Percentiles rank a stretch among this genome's conserved stretches.
Conservation (phyloP, 2,113 vertebrate species). For the Nothobranchius furzeri region DNA sequence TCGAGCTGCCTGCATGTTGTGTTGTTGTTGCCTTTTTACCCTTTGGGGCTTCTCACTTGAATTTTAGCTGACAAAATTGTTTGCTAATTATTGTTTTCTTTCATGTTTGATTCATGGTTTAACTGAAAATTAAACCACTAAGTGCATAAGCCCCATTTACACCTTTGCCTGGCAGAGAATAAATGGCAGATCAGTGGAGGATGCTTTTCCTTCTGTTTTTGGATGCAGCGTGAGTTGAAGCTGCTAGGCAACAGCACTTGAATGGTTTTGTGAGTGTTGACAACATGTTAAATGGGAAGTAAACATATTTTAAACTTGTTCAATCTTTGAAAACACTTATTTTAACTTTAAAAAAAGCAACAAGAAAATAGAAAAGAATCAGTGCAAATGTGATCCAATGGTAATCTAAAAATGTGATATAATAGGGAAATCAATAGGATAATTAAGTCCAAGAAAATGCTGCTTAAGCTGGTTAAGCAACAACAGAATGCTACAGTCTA, state of each 20-base stretch:
- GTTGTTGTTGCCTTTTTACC: neutral
- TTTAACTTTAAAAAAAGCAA: slow-evolving; percentile 2
- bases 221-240: slow-evolving; percentile 15
- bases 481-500: too few species aligned
- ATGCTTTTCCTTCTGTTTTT: slow-evolving; percentile 5
- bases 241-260: slow-evolving; percentile 19
- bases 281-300: slow-evolving; percentile 4
- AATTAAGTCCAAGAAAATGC: neutral
- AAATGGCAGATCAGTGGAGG: slow-evolving; percentile 22
- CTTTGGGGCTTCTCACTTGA: neutral
- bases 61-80: slow-evolving; percentile 5
- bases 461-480: too few species aligned
- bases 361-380: slow-evolving; percentile 2
- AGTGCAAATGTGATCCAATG: slow-evolving; percentile 1
- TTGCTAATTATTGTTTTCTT: neutral
- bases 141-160: slow-evolving; percentile 16
- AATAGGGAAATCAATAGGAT: slow-evolving; percentile 24
- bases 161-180: slow-evolving; percentile 20
- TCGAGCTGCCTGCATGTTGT: neutral
- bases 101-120: neutral
- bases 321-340: slow-evolving; percentile 1
- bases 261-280: slow-evolving; percentile 5
- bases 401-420: neutral
- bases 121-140: slow-evolving; percentile 16
- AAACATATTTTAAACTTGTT: slow-evolving; percentile 19